Evolutionary conservation across 2,113 vertebrate species (phyloP).

Genomic region (Dolichallabes microphthalmus): DNA sequence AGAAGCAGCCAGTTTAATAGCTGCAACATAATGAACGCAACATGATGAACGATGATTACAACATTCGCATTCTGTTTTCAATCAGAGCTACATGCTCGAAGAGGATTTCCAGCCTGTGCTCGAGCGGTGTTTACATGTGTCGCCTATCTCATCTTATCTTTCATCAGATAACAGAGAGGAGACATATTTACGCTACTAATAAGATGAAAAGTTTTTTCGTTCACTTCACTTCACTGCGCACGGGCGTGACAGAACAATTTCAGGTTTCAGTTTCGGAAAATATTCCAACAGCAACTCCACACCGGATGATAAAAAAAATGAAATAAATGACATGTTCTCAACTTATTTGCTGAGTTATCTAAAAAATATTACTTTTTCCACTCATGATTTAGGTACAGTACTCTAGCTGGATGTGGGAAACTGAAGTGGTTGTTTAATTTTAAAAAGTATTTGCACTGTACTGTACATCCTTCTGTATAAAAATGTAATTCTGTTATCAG

Average conservation of each 20-base stretch:
- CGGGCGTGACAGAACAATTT: neutral
- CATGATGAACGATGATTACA: slow-evolving; percentile 10
- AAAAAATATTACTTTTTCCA: neutral
- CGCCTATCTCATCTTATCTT: neutral
- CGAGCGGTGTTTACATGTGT: slow-evolving; percentile 11
- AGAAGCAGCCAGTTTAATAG: slow-evolving; percentile 14
- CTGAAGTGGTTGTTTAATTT: too few relatives aligned
- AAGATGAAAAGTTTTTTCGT: neutral
- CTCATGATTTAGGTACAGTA: neutral
- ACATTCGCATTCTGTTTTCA: neutral
- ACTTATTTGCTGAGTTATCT: neutral
- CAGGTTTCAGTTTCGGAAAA: neutral
- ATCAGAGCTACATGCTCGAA: slow-evolving; percentile 11
- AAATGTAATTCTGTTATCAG: too few relatives aligned
- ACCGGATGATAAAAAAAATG: neutral
- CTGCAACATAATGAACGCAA: neutral
- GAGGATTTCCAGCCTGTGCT: neutral
- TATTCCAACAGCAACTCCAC: neutral
- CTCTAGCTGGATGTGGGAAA: too few relatives aligned
- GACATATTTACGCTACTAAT: neutral
- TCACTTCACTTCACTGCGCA: neutral
- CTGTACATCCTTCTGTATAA: too few relatives aligned
- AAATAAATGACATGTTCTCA: neutral
- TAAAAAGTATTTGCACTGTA: too few relatives aligned
- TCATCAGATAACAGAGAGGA: neutral